A percentile compares a stretch with the other conserved stretches of the same genome.
These are phyloP conservation scores for Synanthedon myopaeformis DNA, from an alignment of 2,888 invertebrate species.

Conservation along the genomic window DNA sequence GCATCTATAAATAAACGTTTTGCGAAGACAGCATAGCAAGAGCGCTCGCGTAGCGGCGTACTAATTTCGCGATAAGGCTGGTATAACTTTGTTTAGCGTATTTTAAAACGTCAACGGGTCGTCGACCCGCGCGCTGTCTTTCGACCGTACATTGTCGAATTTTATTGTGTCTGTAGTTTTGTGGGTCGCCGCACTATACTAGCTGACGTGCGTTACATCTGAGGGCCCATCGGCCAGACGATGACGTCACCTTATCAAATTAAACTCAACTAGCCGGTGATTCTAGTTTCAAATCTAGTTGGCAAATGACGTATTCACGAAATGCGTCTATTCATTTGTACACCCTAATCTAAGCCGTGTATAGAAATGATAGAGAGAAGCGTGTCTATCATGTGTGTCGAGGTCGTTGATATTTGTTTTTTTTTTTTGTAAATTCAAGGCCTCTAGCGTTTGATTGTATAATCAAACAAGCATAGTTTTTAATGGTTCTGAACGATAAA, in stretches of 20 bases:
- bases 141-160: conserved; percentile 57
- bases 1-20: conserved; percentile 59
- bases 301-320: conserved; percentile 41
- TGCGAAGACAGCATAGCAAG: conserved; percentile 46
- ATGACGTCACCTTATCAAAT: conserved; percentile 58
- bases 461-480: no score
- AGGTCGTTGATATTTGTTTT: conserved; percentile 64
- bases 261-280: conserved; percentile 48
- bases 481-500: no score
- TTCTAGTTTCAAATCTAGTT: conserved; percentile 47
- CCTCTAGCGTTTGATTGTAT: conserved; percentile 12
- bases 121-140: conserved; percentile 46
- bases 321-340: conserved; percentile 48
- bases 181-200: conserved; percentile 55
- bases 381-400: conserved; percentile 55
- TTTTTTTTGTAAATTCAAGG: conserved; percentile 63
- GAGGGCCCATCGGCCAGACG: conserved; percentile 43
- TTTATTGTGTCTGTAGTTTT: conserved; percentile 70
- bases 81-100: conserved; percentile 44
- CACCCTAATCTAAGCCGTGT: conserved; percentile 53
- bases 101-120: conserved; percentile 68
- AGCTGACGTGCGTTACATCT: conserved; percentile 48
- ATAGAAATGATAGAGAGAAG: conserved; percentile 33
- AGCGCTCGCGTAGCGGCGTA: conserved; percentile 46
- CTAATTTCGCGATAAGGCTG: conserved; percentile 61